Evolutionary conservation across 2,113 vertebrate species (phyloP).

Genomic region (Laterallus jamaicensis): DNA sequence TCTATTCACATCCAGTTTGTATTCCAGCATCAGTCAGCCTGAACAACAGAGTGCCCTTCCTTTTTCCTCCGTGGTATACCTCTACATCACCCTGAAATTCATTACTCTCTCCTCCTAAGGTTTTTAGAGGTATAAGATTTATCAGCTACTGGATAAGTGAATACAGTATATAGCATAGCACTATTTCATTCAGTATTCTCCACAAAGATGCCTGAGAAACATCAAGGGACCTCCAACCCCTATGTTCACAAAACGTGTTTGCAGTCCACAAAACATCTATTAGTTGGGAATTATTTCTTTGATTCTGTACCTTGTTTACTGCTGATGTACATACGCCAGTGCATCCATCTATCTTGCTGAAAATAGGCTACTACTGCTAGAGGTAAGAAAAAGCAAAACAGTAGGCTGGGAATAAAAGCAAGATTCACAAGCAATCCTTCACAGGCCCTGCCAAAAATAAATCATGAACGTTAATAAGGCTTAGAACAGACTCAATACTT

Average conservation of each 20-base stretch:
- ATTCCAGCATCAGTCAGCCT: slow-evolving; percentile 33
- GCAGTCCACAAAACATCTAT: neutral
- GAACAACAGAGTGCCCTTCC: neutral
- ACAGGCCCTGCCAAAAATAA: neutral
- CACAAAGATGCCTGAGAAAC: neutral
- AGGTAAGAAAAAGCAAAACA: neutral
- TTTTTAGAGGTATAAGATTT: slow-evolving; percentile 9
- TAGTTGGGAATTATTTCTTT: slow-evolving; percentile 19
- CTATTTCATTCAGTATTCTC: neutral
- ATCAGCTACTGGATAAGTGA: neutral
- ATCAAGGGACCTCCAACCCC: neutral
- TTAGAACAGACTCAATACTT: neutral
- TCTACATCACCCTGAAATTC: slow-evolving; percentile 43
- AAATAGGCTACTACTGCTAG: neutral
- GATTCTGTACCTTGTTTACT: neutral
- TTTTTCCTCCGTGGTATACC: slow-evolving; percentile 1
- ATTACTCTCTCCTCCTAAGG: neutral
- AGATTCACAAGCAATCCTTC: neutral
- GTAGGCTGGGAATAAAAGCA: neutral
- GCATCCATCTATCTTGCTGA: neutral
- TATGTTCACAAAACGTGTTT: neutral
- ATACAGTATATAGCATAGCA: neutral
- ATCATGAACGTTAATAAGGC: neutral
- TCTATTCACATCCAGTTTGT: slow-evolving; percentile 12
- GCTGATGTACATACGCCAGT: neutral